Conservation (phyloP, 2,888 invertebrate genomes). For the Amphipoea lucens region DNA sequence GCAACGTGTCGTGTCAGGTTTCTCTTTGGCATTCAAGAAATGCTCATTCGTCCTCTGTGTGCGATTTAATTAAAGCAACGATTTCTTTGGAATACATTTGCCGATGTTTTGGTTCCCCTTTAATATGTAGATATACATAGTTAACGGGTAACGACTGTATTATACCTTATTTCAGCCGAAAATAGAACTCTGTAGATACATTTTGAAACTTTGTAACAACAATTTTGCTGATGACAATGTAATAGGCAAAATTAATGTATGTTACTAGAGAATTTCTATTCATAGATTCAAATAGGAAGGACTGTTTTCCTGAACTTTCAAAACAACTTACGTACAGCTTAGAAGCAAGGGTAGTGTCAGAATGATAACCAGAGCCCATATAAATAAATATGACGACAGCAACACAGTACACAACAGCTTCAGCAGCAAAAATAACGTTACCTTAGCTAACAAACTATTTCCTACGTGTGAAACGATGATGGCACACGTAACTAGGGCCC, state of each 20-base stretch:
- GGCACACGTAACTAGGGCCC: constrained; percentile 49
- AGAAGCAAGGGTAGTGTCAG: neutral
- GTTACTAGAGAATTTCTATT: neutral
- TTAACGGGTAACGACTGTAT: constrained; percentile 6
- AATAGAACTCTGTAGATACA: neutral
- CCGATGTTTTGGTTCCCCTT: neutral
- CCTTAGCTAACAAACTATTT: constrained; percentile 52
- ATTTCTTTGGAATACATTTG: constrained; percentile 24
- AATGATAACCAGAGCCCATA: neutral
- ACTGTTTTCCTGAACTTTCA: neutral
- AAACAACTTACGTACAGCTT: neutral
- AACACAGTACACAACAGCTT: neutral
- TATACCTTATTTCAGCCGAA: neutral
- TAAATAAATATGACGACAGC: constrained; percentile 4
- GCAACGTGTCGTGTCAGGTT: neutral
- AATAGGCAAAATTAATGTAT: neutral
- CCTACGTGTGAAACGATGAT: constrained; percentile 43
- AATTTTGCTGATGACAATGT: neutral
- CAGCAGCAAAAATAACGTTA: constrained; percentile 38
- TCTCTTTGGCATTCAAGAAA: constrained; percentile 14
- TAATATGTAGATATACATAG: constrained; percentile 19
- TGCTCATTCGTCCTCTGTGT: constrained; percentile 23
- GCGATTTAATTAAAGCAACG: constrained; percentile 39
- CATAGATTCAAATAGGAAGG: neutral
- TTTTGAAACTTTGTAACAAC: neutral